A percentile compares a stretch with the other conserved stretches of the same genome.
Evolutionary conservation across 1,140 invertebrate genomes (phyloP).

Genomic region (Argopecten irradians): DNA sequence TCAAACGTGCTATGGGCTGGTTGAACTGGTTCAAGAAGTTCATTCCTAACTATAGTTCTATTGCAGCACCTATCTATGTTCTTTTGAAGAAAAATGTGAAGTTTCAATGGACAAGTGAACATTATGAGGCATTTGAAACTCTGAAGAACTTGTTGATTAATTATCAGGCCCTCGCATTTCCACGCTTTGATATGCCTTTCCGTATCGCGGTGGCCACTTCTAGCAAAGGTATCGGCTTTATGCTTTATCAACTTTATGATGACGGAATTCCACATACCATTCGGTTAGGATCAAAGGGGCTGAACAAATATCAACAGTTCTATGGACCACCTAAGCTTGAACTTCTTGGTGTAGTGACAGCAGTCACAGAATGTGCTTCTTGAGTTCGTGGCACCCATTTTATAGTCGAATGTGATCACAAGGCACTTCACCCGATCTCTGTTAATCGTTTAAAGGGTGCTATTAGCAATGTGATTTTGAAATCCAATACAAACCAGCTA

Average conservation of each 20-base stretch:
- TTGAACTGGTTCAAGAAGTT: constrained; percentile 25
- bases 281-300: too few species aligned
- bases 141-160: constrained; percentile 26
- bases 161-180: constrained; percentile 34
- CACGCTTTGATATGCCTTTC: constrained; percentile 47
- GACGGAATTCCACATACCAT: not conserved
- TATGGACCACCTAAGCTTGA: constrained; percentile 52
- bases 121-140: constrained; percentile 31
- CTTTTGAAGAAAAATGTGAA: too few species aligned
- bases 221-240: constrained; percentile 48
- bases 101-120: not conserved
- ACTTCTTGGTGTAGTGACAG: constrained; percentile 41
- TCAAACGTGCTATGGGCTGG: not conserved
- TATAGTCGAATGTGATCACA: constrained; percentile 50
- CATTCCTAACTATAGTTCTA: too few species aligned
- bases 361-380: constrained; percentile 43
- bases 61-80: too few species aligned
- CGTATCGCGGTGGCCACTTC: constrained; percentile 47
- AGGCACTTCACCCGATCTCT: constrained; percentile 42
- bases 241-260: constrained; percentile 50
- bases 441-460: constrained; percentile 44
- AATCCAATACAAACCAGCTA: constrained; percentile 47
- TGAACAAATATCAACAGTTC: constrained; percentile 44
- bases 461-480: constrained; percentile 51
- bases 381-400: constrained; percentile 44